Percentiles rank a stretch among this genome's conserved stretches.
phyloP scores from a whole-genome alignment of 2,888 invertebrate genomes.

The Pterostichus niger region DNA sequence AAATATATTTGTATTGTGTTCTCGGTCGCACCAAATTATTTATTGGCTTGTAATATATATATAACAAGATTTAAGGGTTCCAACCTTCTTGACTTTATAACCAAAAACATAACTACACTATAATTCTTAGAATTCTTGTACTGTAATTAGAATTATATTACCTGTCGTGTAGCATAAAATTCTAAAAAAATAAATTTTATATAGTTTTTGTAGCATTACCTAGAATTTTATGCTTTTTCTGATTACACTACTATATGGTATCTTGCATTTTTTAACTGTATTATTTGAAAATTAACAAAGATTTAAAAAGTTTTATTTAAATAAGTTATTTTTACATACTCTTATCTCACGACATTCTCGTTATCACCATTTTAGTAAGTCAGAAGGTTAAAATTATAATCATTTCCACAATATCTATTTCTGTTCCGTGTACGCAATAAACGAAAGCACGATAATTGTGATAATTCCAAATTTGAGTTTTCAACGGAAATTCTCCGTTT shows the following conservation, averaged over 20 bases:
- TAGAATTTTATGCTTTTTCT: too few species aligned
- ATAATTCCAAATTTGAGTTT: neutral
- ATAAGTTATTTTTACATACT: neutral
- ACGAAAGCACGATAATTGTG: neutral
- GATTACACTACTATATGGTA: too few species aligned
- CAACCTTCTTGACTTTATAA: neutral
- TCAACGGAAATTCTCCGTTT: conserved; percentile 29
- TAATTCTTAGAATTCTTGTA: too few species aligned
- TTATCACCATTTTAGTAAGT: conserved; percentile 1
- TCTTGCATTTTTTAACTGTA: neutral
- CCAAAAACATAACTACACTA: too few species aligned
- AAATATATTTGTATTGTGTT: too few species aligned
- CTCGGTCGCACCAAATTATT: neutral
- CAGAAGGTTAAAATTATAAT: conserved; percentile 1
- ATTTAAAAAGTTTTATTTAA: neutral
- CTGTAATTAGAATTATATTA: too few species aligned
- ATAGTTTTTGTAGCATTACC: too few species aligned
- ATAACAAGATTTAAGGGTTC: neutral
- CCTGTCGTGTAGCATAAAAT: too few species aligned
- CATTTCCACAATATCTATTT: neutral
- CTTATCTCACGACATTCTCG: neutral
- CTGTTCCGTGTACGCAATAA: neutral
- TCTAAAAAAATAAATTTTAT: too few species aligned
- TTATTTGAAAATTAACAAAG: neutral
- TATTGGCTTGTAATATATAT: neutral